A percentile compares a stretch with the other conserved stretches of the same genome.
Conservation (phyloP, 2,888 invertebrate species). For the Euclidia mi region DNA sequence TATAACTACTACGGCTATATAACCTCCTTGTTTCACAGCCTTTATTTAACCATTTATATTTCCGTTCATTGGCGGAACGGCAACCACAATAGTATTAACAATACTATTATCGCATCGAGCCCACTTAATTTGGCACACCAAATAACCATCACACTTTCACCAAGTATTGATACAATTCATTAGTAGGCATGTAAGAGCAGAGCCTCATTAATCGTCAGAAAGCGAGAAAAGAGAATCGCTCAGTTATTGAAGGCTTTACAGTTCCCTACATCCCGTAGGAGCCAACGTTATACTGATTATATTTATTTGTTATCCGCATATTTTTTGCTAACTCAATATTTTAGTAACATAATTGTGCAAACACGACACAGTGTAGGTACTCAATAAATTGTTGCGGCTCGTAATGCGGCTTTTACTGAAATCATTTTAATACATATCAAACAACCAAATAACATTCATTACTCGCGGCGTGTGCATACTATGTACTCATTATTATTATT, state of each 20-base stretch:
- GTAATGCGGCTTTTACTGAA: conserved; percentile 8
- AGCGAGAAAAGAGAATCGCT: conserved; percentile 48
- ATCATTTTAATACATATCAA: neutral
- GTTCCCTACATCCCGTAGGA: conserved; percentile 24
- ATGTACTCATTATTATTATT: no score
- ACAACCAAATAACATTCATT: neutral
- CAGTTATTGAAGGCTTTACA: conserved; percentile 51
- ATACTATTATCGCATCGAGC: neutral
- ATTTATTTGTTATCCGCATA: conserved; percentile 20
- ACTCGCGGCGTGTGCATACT: no score
- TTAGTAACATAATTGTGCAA: conserved; percentile 22
- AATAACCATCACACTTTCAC: conserved; percentile 12
- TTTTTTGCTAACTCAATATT: conserved; percentile 21
- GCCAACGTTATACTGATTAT: conserved; percentile 9
- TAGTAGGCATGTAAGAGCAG: conserved; percentile 17
- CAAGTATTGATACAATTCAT: conserved; percentile 26
- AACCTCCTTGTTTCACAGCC: neutral
- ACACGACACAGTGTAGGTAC: conserved; percentile 21
- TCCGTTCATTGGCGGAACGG: neutral
- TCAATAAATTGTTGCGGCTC: conserved; percentile 19
- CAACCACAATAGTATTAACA: no score
- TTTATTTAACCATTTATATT: neutral
- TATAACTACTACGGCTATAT: conserved; percentile 1
- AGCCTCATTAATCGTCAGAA: conserved; percentile 46
- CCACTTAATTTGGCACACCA: neutral